Base-by-base conservation (phyloP, 1,140 invertebrate genomes). In the Lepeophtheirus salmonis region DNA sequence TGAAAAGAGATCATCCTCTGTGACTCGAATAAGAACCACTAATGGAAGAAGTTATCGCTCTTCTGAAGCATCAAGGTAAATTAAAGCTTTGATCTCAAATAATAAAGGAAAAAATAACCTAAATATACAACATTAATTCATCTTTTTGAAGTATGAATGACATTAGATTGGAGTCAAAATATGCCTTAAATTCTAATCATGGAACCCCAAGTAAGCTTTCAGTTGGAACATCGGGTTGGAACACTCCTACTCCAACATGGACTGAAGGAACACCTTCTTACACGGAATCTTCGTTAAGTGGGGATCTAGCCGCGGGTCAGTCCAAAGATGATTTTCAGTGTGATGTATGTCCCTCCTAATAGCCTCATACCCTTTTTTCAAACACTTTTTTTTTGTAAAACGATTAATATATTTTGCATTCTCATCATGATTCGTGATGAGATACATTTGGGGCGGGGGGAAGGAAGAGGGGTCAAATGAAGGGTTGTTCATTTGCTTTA, bases 201-300 rank as follows among this genome's bases (percentile, higher is more conserved):
- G 55, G 22, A 2, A 57, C 55, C 17, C 55, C 55, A 24, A 24
- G 20, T 24, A 21, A 30, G 17, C 26, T 57, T 23, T 57, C 55
- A 26, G 26, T 57, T 26, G 55, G 55, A 13, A 57, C 55, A 12
- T 20, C 18, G 2, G 52, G 63, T 81, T 86, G 63, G 88, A 91
- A 72, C 88, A 72, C 52, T 56, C 84, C 63, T 2, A 95, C 91
- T n/a, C 89, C 90, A 10, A 95, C 90, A 16, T 94, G 90, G 84
- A 96, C 91, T 17, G 91, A 97, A 76, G 91, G 90, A 67, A 97
- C 91, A 62, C 91, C 90, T 52, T 91, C 86, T 69, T 94, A 90
- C 73, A 96, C 90, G 41, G 87, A 94, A 70, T 94, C 89, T 66
- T 92, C 88, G 70, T 87, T 84, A 75, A 90, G 86, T 74, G 84